A percentile compares a stretch with the other conserved stretches of the same genome.
Conservation (phyloP, 2,113 vertebrate genomes). For the Paradoxurus hermaphroditus region DNA sequence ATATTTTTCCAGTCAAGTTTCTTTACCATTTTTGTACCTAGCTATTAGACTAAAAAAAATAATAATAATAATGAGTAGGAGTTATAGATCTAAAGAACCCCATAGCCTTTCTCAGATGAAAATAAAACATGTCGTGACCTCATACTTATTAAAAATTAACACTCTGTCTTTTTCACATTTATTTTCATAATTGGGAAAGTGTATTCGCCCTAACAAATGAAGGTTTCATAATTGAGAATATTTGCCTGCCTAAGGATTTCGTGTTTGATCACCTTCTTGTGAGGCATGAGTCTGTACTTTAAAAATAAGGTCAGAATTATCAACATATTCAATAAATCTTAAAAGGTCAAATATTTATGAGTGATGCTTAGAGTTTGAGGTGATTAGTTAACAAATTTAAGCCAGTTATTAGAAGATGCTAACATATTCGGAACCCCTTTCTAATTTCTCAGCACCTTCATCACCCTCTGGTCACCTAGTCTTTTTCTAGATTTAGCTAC, state of each 20-base stretch:
- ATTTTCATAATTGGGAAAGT: conserved; percentile 55
- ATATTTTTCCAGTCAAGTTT: conserved; percentile 35
- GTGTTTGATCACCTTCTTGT: neutral
- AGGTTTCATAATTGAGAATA: conserved; percentile 33
- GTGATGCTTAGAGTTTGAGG: neutral
- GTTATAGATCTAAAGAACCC: conserved; percentile 7
- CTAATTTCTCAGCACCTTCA: neutral
- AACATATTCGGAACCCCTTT: neutral
- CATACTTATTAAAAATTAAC: conserved; percentile 68
- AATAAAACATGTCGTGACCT: conserved; percentile 47
- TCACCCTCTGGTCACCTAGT: neutral
- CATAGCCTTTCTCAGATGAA: conserved; percentile 40
- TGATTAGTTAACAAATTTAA: neutral
- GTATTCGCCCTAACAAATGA: conserved; percentile 50
- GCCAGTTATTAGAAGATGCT: neutral
- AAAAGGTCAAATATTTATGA: neutral
- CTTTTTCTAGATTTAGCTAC: neutral
- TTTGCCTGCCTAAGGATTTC: conserved; percentile 24
- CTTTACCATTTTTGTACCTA: neutral
- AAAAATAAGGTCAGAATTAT: conserved; percentile 15
- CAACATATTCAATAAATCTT: neutral
- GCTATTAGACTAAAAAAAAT: neutral
- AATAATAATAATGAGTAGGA: neutral
- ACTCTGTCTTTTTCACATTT: conserved; percentile 54
- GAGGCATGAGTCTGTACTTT: neutral